These are phyloP conservation scores for Netelia virgata DNA, from an alignment of 2,888 invertebrate genomes.

Conservation along the genomic window DNA sequence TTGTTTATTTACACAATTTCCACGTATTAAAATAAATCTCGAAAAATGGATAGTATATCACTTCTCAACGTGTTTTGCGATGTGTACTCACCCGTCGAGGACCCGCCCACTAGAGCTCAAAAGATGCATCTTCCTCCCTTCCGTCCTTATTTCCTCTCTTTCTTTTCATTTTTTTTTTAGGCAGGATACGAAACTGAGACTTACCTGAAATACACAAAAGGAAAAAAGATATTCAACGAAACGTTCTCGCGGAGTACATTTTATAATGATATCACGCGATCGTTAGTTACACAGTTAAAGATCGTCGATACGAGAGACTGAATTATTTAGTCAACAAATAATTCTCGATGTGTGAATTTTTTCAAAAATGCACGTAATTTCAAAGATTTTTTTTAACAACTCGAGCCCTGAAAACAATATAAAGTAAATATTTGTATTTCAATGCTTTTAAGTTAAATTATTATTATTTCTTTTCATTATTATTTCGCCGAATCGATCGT, in stretches of 20 bases:
- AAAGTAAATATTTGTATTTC: too few species aligned
- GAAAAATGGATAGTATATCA: slow-evolving; percentile 11
- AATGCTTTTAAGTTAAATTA: too few species aligned
- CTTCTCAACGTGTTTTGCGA: slow-evolving; percentile 42
- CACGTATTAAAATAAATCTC: too few species aligned
- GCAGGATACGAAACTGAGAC: slow-evolving; percentile 61
- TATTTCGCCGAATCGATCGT: too few species aligned
- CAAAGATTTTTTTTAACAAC: too few species aligned
- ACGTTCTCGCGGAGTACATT: background rate
- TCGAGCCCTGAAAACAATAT: too few species aligned
- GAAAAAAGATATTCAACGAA: slow-evolving; percentile 47
- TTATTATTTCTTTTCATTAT: too few species aligned
- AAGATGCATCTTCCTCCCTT: slow-evolving; percentile 7
- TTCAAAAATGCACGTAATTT: too few species aligned
- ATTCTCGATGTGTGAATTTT: background rate
- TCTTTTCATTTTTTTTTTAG: background rate
- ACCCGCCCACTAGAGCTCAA: slow-evolving; percentile 47
- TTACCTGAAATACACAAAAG: slow-evolving; percentile 72
- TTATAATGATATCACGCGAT: background rate
- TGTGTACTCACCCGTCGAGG: slow-evolving; percentile 57
- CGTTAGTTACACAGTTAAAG: background rate
- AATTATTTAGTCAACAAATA: background rate
- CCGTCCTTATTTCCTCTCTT: background rate
- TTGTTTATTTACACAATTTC: too few species aligned
- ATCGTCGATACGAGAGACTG: background rate